Percentiles rank a stretch among this genome's conserved stretches.
phyloP scores from a whole-genome alignment of 92 coral and sea anemone genomes.

The Pocillopora meandrina region DNA sequence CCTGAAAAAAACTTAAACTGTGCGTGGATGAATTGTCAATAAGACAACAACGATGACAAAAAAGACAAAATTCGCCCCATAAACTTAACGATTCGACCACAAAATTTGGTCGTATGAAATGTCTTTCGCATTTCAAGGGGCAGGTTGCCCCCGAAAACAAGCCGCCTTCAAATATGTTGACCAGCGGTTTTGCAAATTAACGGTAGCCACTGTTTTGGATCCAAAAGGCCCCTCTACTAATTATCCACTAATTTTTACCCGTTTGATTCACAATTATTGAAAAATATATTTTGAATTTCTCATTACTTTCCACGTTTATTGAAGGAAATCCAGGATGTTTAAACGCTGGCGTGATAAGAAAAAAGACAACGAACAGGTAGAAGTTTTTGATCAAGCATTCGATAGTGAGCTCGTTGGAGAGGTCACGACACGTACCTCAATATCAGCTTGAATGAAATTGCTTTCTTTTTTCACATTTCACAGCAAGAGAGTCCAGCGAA shows the following conservation, averaged over 20 bases:
- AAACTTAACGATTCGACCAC: neutral
- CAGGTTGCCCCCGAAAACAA: slow-evolving; percentile 52
- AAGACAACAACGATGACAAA: neutral
- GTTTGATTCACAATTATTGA: neutral
- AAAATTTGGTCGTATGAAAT: neutral
- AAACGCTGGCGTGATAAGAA: slow-evolving; percentile 82
- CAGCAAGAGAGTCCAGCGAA: slow-evolving; percentile 40
- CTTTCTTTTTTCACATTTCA: neutral
- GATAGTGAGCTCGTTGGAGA: neutral
- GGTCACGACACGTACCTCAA: slow-evolving; percentile 6
- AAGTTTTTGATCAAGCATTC: neutral
- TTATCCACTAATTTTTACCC: neutral
- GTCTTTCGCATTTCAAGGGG: slow-evolving; percentile 42
- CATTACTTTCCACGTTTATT: neutral
- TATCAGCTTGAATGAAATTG: neutral
- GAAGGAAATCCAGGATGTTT: slow-evolving; percentile 60
- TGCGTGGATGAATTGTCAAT: neutral
- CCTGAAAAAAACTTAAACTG: neutral
- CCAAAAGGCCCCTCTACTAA: neutral
- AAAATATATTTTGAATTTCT: neutral
- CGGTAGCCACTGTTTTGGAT: slow-evolving; percentile 14
- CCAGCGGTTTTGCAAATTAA: neutral
- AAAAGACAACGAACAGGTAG: slow-evolving; percentile 53
- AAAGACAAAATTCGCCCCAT: neutral
- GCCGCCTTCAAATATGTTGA: slow-evolving; percentile 25